Evolutionary conservation across 2,797 vertebrate genomes (phyloP).

Genomic region (Pantherophis vulpinus): DNA sequence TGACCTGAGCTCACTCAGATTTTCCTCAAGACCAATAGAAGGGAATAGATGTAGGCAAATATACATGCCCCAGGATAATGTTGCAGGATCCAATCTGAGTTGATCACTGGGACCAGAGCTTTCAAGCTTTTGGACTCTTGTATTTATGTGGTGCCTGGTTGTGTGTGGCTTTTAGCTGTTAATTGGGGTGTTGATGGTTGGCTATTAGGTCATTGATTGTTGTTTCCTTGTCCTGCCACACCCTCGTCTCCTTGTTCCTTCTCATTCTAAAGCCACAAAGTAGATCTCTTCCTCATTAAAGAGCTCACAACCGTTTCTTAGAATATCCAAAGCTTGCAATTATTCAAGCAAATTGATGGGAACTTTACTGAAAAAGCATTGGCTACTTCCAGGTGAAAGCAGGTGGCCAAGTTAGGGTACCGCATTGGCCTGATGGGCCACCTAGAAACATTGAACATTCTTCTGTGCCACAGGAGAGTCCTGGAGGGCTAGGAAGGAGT

Average conservation of each 20-base stretch:
- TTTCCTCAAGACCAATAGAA: not conserved
- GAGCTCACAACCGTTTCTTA: not conserved
- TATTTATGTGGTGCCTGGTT: too few relatives aligned
- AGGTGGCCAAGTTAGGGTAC: not conserved
- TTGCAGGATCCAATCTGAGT: too few relatives aligned
- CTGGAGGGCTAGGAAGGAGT: not conserved
- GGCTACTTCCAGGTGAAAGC: not conserved
- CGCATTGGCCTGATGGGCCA: not conserved
- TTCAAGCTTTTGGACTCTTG: too few relatives aligned
- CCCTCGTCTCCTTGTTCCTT: not conserved
- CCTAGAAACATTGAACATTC: not conserved
- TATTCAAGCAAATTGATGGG: not conserved
- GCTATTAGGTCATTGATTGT: too few relatives aligned
- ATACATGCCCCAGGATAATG: too few relatives aligned
- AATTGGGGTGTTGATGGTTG: too few relatives aligned
- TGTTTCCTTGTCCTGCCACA: too few relatives aligned
- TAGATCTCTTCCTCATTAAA: slow-evolving; percentile 3
- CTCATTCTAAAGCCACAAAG: not conserved
- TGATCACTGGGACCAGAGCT: too few relatives aligned
- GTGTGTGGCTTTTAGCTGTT: too few relatives aligned
- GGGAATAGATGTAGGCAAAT: too few relatives aligned
- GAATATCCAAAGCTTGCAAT: not conserved
- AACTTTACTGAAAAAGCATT: not conserved
- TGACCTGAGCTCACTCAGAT: not conserved
- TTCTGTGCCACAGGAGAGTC: not conserved